These are phyloP conservation scores for Numenius arquata DNA, from an alignment of 2,113 vertebrate species.

Conservation along the genomic window DNA sequence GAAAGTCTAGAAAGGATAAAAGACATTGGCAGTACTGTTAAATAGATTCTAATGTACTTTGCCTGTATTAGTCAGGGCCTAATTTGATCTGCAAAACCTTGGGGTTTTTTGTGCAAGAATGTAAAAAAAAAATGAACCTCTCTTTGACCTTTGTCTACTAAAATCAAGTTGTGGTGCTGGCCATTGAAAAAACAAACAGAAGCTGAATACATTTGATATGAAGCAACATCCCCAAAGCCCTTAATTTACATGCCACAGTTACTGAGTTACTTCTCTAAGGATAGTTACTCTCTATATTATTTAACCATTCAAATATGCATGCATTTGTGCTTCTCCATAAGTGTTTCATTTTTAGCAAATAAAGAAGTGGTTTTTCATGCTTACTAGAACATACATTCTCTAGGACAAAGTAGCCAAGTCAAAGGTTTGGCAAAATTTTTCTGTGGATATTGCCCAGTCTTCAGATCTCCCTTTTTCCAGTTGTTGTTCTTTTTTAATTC, in stretches of 20 bases:
- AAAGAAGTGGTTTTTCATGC: not conserved
- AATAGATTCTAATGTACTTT: not conserved
- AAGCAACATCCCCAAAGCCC: not conserved
- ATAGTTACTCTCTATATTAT: not conserved
- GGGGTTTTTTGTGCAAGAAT: not conserved
- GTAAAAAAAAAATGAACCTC: not conserved
- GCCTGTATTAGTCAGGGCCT: not conserved
- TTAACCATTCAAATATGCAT: not conserved
- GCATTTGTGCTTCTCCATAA: not conserved
- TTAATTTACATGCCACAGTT: not conserved
- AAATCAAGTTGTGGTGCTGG: not conserved
- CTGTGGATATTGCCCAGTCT: not conserved
- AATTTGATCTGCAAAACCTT: not conserved
- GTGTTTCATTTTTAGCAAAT: not conserved
- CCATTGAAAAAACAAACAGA: not conserved
- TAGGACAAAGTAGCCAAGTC: not conserved
- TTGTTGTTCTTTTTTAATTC: not conserved
- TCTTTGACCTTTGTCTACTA: not conserved
- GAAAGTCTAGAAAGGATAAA: not conserved
- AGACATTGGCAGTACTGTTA: not conserved
- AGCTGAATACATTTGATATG: not conserved
- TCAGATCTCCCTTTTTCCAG: not conserved
- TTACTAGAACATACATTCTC: not conserved
- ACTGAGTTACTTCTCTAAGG: not conserved
- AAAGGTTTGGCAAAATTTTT: not conserved